Evolutionary conservation across 1,140 invertebrate species (phyloP).

Genomic region (Bombyx mandarina): DNA sequence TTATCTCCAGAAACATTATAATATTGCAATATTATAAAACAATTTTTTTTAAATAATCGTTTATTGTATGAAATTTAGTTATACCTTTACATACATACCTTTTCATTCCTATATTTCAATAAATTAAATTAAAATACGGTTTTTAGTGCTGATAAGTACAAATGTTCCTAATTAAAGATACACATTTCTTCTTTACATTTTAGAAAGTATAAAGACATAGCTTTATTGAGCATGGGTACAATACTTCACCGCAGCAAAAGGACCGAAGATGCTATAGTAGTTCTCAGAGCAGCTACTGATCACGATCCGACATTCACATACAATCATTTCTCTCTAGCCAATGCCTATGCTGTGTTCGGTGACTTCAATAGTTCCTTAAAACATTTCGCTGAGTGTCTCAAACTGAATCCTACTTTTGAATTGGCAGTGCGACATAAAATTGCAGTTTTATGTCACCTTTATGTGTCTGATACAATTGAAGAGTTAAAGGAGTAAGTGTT

Average conservation of each 20-base stretch:
- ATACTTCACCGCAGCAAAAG: constrained; percentile 82
- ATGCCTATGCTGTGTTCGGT: constrained; percentile 79
- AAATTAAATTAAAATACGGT: neutral
- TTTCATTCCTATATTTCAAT: neutral
- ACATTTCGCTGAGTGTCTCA: constrained; percentile 81
- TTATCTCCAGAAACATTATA: no score
- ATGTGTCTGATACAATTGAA: constrained; percentile 76
- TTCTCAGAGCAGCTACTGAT: constrained; percentile 85
- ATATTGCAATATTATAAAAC: no score
- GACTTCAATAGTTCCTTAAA: constrained; percentile 76
- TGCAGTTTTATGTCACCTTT: constrained; percentile 79
- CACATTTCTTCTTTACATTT: constrained; percentile 19
- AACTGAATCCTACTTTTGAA: constrained; percentile 68
- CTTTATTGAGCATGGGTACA: constrained; percentile 85
- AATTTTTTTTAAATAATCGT: neutral
- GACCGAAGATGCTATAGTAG: constrained; percentile 83
- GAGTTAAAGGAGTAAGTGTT: constrained; percentile 76
- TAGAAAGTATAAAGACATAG: constrained; percentile 83
- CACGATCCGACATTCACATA: constrained; percentile 80
- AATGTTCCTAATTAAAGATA: no score
- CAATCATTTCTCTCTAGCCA: constrained; percentile 85
- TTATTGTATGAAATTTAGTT: constrained; percentile 1
- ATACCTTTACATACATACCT: neutral
- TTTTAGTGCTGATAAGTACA: no score
- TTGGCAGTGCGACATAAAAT: constrained; percentile 74